Conservation (phyloP, 2,888 invertebrate species). For the Conomelus anceps region DNA sequence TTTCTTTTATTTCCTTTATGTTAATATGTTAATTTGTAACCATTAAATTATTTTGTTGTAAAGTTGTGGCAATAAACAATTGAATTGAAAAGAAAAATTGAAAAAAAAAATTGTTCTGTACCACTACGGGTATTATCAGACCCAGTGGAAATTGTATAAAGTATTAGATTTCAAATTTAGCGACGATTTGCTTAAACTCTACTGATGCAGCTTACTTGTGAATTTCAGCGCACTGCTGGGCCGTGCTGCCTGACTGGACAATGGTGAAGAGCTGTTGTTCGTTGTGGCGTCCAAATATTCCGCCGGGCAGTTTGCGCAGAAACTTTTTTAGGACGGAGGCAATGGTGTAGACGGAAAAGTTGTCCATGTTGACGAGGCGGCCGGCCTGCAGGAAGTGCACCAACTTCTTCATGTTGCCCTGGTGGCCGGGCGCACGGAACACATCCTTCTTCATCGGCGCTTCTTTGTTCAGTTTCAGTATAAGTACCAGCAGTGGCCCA, state of each 20-base stretch:
- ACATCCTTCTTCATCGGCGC: slow-evolving; percentile 89
- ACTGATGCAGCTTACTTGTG: slow-evolving; percentile 59
- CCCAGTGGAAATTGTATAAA: too few relatives aligned
- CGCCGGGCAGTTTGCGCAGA: slow-evolving; percentile 91
- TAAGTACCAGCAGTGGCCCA: slow-evolving; percentile 82
- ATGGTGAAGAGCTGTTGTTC: slow-evolving; percentile 86
- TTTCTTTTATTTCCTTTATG: too few relatives aligned
- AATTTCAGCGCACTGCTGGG: slow-evolving; percentile 84
- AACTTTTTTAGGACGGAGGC: slow-evolving; percentile 98
- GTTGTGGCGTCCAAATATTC: slow-evolving; percentile 87
- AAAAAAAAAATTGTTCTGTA: too few relatives aligned
- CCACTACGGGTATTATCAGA: too few relatives aligned
- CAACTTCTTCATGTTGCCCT: slow-evolving; percentile 88
- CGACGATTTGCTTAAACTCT: too few relatives aligned
- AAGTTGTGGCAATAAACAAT: too few relatives aligned
- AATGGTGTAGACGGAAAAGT: slow-evolving; percentile 94
- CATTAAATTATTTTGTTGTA: too few relatives aligned
- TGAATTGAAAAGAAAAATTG: too few relatives aligned
- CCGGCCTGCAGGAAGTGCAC: slow-evolving; percentile 87
- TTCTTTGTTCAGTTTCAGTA: slow-evolving; percentile 89
- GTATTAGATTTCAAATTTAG: too few relatives aligned
- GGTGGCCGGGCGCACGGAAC: slow-evolving; percentile 90
- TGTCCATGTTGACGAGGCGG: slow-evolving; percentile 83
- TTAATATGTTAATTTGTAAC: too few relatives aligned
- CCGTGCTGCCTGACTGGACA: slow-evolving; percentile 65